These are phyloP conservation scores for Maniola jurtina DNA, from an alignment of 1,140 invertebrate species.

Conservation along the genomic window DNA sequence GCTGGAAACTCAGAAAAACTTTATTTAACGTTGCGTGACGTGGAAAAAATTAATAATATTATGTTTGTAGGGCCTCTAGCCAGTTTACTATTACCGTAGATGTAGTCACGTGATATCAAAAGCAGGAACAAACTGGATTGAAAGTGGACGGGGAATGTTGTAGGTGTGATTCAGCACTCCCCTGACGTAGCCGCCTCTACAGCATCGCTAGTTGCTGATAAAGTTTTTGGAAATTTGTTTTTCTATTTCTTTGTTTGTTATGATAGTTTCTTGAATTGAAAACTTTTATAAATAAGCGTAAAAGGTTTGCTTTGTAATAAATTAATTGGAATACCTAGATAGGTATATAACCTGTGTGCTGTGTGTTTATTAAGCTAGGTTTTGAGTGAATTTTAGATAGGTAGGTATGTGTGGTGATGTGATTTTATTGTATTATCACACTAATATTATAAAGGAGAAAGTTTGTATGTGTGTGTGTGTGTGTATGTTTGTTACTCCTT, in stretches of 20 bases:
- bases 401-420: no score
- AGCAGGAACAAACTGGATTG: constrained; percentile 42
- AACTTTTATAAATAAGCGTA: no score
- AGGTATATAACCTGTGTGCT: no score
- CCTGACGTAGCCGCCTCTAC: constrained; percentile 35
- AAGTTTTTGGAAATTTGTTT: neutral
- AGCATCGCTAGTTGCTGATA: constrained; percentile 1
- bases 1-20: neutral
- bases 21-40: neutral
- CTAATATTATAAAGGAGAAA: no score
- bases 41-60: constrained; percentile 1
- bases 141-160: constrained; percentile 40
- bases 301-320: no score
- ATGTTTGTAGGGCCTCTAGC: constrained; percentile 17
- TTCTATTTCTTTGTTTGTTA: neutral
- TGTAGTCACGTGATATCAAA: constrained; percentile 36
- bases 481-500: no score
- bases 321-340: no score
- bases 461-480: no score
- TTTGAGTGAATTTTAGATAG: no score
- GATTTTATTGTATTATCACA: no score
- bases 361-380: no score
- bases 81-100: constrained; percentile 31
- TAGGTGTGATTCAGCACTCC: constrained; percentile 47
- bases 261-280: no score